These are phyloP conservation scores for Diaprepes abbreviatus DNA, from an alignment of 2,888 invertebrate genomes.

Conservation along the genomic window DNA sequence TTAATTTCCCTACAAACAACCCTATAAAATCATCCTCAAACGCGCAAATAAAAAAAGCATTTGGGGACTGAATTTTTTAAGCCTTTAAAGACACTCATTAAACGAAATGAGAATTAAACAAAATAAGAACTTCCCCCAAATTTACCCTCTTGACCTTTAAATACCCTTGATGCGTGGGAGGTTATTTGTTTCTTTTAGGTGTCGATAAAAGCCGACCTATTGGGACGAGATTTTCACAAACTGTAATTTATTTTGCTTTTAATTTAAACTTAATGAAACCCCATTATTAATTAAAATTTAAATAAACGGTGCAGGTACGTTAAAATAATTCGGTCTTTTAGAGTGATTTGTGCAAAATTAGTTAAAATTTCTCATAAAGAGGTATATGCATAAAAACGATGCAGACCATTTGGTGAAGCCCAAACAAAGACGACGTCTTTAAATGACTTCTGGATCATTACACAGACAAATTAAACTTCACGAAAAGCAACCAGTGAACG, in stretches of 20 bases:
- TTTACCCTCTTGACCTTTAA: slow-evolving; percentile 8
- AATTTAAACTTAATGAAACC: too few species aligned
- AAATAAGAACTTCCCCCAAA: not conserved
- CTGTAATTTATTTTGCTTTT: not conserved
- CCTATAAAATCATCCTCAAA: not conserved
- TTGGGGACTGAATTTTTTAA: not conserved
- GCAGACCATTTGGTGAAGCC: too few species aligned
- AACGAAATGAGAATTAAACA: slow-evolving; percentile 1
- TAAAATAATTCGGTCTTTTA: too few species aligned
- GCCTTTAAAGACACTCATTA: slow-evolving; percentile 5
- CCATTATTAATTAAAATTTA: too few species aligned
- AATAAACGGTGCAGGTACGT: too few species aligned
- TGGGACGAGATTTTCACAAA: not conserved
- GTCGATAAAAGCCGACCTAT: slow-evolving; percentile 12
- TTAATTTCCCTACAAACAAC: not conserved
- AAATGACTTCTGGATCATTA: too few species aligned
- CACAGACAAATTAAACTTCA: too few species aligned
- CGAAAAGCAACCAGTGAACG: too few species aligned
- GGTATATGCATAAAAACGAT: too few species aligned
- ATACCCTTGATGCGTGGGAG: slow-evolving; percentile 4
- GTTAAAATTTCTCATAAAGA: too few species aligned
- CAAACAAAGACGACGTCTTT: too few species aligned
- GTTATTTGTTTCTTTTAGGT: not conserved
- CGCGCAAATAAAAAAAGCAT: not conserved
- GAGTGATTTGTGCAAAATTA: too few species aligned